These are phyloP conservation scores for Dendrolimus punctatus DNA, from an alignment of 1,140 invertebrate species.

Conservation along the genomic window DNA sequence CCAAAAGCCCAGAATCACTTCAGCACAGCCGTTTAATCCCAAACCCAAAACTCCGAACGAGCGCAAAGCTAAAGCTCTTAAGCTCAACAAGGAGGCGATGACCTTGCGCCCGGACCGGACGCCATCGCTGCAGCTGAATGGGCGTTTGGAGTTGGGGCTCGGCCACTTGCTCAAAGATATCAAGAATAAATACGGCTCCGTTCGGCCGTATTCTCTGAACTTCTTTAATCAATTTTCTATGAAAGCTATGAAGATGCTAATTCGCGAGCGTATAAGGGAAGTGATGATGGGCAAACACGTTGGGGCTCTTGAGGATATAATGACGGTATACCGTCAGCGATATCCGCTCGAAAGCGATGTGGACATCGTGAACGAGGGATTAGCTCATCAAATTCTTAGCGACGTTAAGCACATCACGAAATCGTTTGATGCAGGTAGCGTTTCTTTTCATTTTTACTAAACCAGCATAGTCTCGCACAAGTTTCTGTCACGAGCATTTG, in stretches of 20 bases:
- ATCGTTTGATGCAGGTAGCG: constrained; percentile 9
- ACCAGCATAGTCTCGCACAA: too few relatives aligned
- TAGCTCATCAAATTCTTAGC: too few relatives aligned
- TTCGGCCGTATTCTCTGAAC: not conserved
- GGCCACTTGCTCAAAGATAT: constrained; percentile 42
- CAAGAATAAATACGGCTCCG: constrained; percentile 7
- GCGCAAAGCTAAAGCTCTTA: not conserved
- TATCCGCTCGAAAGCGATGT: constrained; percentile 34
- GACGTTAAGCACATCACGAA: not conserved
- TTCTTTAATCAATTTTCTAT: not conserved
- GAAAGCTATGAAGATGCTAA: not conserved
- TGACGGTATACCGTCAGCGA: constrained; percentile 29
- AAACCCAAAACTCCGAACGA: too few relatives aligned
- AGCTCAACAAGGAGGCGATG: not conserved
- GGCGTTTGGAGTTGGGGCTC: constrained; percentile 46
- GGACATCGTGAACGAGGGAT: constrained; percentile 29
- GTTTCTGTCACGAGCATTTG: too few relatives aligned
- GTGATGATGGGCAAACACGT: constrained; percentile 41
- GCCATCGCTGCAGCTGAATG: constrained; percentile 28
- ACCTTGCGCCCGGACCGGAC: constrained; percentile 21
- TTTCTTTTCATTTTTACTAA: not conserved
- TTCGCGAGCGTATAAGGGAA: constrained; percentile 36
- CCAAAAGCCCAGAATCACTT: too few relatives aligned
- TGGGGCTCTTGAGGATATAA: constrained; percentile 18
- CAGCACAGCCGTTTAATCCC: too few relatives aligned